Base-by-base conservation (phyloP, 2,113 vertebrate species). In the Ptilonorhynchus violaceus region DNA sequence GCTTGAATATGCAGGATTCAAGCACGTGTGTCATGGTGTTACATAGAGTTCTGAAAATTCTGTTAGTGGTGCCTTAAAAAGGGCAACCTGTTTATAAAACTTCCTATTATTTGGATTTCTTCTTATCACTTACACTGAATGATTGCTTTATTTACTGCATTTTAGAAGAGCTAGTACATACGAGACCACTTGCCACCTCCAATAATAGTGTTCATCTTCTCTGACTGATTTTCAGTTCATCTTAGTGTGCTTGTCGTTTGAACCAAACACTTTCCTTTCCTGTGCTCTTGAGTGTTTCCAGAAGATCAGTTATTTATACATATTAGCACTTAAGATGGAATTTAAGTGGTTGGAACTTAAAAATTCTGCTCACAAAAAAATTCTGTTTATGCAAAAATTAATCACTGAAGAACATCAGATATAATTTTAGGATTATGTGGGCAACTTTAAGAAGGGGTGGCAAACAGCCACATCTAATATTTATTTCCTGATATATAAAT, bases 401-500 rank as follows among this genome's bases (percentile, higher is more conserved):
- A 93, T 95, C 64, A 69, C 78, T 86, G 63, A 86, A 92, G 79
- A 86, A 59, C 76, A 89, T 83, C 56, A 80, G 85, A 83, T 85
- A 73, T 35, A 92, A 90, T 92, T 93, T 93, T 85, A 86, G 88
- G 88, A 85, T 92, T 92, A 80, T 74, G 41, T 94, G 93, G 82
- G 59, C 68, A 94, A 22, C 39, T 88, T 90, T 82, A 92, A 77
- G 82, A 74, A 95, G 39, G 39, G 39, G 35, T 88, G 55, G 59
- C 72, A 92, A 90, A 42, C 67, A 94, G 59, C 72, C 88, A 81
- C 55, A 74, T 88, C 70, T 96, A 79, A 87, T 90, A 63, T 92
- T 96, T 92, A 70, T 94, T 96, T 96, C 78, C 88, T 92, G 47
- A 74, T 93, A 33, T 88, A 67, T 73, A 94, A 89, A 93, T 94